Base-by-base conservation (phyloP, 37 sponge, comb jelly and placozoan species). In the Tethya wilhelma region DNA sequence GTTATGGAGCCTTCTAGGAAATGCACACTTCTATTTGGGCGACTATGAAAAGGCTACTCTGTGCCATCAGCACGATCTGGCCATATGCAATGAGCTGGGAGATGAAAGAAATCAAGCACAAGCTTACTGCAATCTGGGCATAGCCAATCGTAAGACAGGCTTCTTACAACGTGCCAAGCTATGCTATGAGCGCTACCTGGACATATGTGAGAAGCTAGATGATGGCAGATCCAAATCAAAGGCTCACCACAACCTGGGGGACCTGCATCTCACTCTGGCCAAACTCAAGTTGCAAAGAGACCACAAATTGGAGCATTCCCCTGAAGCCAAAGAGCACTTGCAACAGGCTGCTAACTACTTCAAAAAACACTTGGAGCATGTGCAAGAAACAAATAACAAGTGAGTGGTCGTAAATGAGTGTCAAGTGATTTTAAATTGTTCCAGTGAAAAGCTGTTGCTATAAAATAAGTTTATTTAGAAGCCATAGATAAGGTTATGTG, bases 1-100 rank as follows among this genome's bases (percentile, higher is more conserved):
- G 12, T 75, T 95, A 19, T 95, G 95, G 95, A 90, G 89, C 64
- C 75, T 95, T 40, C 73, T 95, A n/a, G 95, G 95, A 20, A 90
- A 90, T 38, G 91, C 91, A 1, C 89, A 90, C 70, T 95, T 91
- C 53, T 84, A 80, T 33, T 25, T 84, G 7, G 91, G 91, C 0
- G 75, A 90, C 69, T 85, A 88, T 49, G 79, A 90, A 43, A 80
- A 77, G n/a, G 91, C 95, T 26, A 73, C 81, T 0, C 45, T 73
- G 4, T 90, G 95, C 56, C 95, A 95, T 72, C 74, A 66, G 41
- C 95, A 95, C 64, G 95, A 95, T 40, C 64, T 95, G 39, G 91
- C 95, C 33, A 80, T 95, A 30, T 90, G 85, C 55, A 68, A 75
- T 32, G 86, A 88, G 46, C 67, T 74, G 17, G 82, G 69, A 20